Conservation (phyloP, 1,140 invertebrate genomes). For the Parasteatoda tepidariorum region DNA sequence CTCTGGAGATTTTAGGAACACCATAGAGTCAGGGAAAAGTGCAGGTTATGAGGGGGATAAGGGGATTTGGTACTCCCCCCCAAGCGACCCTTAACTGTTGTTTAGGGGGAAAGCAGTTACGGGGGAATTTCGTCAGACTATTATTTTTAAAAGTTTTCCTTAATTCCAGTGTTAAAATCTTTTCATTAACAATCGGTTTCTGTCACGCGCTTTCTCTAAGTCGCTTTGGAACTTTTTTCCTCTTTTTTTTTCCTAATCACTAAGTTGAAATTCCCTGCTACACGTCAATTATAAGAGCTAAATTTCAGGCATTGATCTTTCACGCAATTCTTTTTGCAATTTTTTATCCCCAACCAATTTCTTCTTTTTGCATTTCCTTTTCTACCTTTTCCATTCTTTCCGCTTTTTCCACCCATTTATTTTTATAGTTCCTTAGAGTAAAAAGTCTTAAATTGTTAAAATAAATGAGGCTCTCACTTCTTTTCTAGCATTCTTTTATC, state of each 20-base stretch:
- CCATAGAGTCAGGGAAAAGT: constrained; percentile 38
- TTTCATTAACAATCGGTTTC: constrained; percentile 49
- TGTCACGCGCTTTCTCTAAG: constrained; percentile 7
- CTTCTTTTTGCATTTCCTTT: not conserved
- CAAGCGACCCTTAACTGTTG: constrained; percentile 45
- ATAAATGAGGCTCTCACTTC: constrained; percentile 36
- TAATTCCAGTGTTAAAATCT: constrained; percentile 58
- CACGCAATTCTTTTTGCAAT: not conserved
- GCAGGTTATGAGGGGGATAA: constrained; percentile 54
- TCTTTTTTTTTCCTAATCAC: not conserved
- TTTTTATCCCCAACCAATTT: not conserved
- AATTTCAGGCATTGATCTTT: constrained; percentile 49
- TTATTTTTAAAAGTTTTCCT: constrained; percentile 51
- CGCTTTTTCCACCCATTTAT: constrained; percentile 32
- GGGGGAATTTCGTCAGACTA: constrained; percentile 22
- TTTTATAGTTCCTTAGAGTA: constrained; percentile 40
- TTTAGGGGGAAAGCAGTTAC: constrained; percentile 16
- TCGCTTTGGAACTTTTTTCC: not conserved
- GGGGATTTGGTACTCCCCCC: constrained; percentile 33
- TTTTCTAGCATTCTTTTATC: not conserved
- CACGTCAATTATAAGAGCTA: constrained; percentile 40
- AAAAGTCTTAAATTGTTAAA: constrained; percentile 58
- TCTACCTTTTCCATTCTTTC: constrained; percentile 4
- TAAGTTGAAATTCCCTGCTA: constrained; percentile 22
- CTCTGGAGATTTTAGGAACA: constrained; percentile 24